Evolutionary conservation across 2,113 vertebrate genomes (phyloP), one percentile per base, ranked within the genome.

Genomic region (Atrichornis clamosus): DNA sequence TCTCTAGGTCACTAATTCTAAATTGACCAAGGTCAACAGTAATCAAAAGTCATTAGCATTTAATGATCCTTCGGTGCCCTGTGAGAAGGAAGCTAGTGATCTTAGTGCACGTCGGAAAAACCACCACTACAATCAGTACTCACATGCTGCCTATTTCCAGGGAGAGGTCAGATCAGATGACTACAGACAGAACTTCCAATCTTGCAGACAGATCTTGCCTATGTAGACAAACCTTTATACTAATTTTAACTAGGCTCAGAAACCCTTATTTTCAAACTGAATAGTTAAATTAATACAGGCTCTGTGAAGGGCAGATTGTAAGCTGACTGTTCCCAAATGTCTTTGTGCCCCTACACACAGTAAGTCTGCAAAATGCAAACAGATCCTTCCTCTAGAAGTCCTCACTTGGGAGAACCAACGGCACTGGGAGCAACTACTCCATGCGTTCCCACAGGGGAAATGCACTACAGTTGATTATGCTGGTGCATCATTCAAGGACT

Each of bases 21-120:
- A 97, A 96, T 96, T 96, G 95, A 93, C 86, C 35, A 55, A 96
- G 96, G 96, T 97, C 96, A 97, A 75, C 80, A 59, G 93, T 95
- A 97, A 97, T 96, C 96, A 96, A 94, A 96, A 96, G 96, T 97
- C 93, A 96, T 97, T 97, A 96, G 96, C 96, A 97, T 95, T 93
- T 97, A 96, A 97, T 94, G 96, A 95, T 97, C 24, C 2, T 84
- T 81, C 41, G 4, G 83, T 93, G 93, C 88, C 90, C 90, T 73
- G 37, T 92, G 90, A 96, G 90, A 95, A 94, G 84, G 90, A 91
- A 90, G 52, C 88, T 27, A 92, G 82, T 84, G 92, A 96, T 96
- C 92, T 64, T n/a, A 7, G 32, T 23, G 44, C 60, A 89, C 82
- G 88, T 70, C 85, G 90, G 85, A 84, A 90, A 95, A 94, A 32